Conservation (phyloP, 2,888 invertebrate genomes). For the Apamea crenata region DNA sequence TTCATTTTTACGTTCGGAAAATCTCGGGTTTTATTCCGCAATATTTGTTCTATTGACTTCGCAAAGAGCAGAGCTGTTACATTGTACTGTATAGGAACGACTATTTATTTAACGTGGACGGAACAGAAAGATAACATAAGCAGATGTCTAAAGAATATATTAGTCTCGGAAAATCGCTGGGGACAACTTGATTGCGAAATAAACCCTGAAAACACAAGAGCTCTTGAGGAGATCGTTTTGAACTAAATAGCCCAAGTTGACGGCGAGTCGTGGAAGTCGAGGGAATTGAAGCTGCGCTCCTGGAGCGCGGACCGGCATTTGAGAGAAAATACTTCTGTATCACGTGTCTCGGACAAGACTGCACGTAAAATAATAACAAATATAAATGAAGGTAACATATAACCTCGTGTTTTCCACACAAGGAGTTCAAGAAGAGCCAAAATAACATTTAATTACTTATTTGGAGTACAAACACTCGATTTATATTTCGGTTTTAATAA, state of each 20-base stretch:
- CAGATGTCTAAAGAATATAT: constrained; percentile 57
- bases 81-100: constrained; percentile 14
- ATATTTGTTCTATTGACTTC: constrained; percentile 18
- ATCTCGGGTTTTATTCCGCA: constrained; percentile 21
- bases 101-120: constrained; percentile 51
- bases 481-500: not conserved
- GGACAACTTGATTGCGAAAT: constrained; percentile 76
- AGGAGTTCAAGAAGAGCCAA: not conserved
- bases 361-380: constrained; percentile 24
- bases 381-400: not conserved
- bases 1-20: constrained; percentile 41
- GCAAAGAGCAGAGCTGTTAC: constrained; percentile 1
- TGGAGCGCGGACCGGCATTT: constrained; percentile 44
- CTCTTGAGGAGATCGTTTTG: constrained; percentile 71
- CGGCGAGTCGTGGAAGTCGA: constrained; percentile 61
- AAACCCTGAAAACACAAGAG: constrained; percentile 74
- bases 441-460: not conserved
- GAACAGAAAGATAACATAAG: constrained; percentile 41
- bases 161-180: constrained; percentile 61
- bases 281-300: constrained; percentile 62
- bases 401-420: not conserved
- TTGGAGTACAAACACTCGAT: not conserved
- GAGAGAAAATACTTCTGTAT: constrained; percentile 53
- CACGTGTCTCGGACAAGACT: constrained; percentile 35
- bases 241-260: constrained; percentile 72